Conservation (phyloP, 1,140 invertebrate genomes). For the Metopolophium dirhodum region DNA sequence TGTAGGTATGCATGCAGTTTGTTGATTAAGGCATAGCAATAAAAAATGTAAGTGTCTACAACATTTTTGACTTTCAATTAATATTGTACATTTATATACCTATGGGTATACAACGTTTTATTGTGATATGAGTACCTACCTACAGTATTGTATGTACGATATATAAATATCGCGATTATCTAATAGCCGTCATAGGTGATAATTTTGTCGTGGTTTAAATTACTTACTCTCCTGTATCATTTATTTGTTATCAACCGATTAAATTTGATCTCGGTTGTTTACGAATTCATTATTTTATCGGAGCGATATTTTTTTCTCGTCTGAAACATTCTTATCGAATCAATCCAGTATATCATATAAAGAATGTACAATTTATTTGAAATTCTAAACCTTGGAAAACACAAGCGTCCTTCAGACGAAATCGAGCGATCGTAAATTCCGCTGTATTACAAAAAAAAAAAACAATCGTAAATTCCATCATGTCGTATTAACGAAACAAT, state of each 20-base stretch:
- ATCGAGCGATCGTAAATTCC: conserved; percentile 7
- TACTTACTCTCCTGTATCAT: neutral
- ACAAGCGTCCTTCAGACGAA: neutral
- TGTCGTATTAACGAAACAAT: neutral
- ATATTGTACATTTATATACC: too few relatives aligned
- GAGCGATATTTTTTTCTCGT: neutral
- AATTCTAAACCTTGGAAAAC: neutral
- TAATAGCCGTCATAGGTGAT: neutral
- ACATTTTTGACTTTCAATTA: too few relatives aligned
- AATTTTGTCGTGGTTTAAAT: neutral
- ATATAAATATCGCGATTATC: neutral
- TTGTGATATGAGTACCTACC: neutral
- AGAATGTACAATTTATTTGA: neutral
- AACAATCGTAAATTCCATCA: neutral
- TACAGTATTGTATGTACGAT: neutral
- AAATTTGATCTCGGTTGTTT: neutral
- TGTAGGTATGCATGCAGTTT: neutral
- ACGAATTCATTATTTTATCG: neutral
- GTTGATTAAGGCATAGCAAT: neutral
- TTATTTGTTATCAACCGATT: neutral
- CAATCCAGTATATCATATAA: neutral
- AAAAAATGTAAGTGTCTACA: too few relatives aligned
- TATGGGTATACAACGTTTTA: neutral
- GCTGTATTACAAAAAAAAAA: neutral
- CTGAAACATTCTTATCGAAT: neutral